Evolutionary conservation across 2,113 vertebrate species (phyloP), one percentile per base, ranked within the genome.

Genomic region (Alosa alosa): DNA sequence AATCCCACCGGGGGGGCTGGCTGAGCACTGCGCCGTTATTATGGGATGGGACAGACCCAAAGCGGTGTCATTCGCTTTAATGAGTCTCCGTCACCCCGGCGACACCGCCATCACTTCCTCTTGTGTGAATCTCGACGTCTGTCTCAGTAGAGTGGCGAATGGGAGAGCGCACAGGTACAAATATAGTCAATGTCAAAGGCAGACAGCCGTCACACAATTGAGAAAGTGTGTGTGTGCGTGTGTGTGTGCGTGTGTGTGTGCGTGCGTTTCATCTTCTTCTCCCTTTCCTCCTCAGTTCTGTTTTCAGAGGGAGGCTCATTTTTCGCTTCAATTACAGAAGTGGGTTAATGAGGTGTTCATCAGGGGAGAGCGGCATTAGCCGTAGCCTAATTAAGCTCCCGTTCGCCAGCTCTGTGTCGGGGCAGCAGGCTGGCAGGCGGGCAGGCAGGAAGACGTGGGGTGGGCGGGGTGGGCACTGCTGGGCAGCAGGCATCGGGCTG

Each of bases 331-430:
- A 94, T 95, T 95, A 94, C 94, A 94, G 92, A 94, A 94, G 90
- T 95, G 92, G 94, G 94, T 91, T 94, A 95, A 95, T 95, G 92
- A 90, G 91, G 90, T 83, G 68, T 83, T 90, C 91, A 90, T 90
- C 86, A 83, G 85, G 94, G 94, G 90, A 90, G 86, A 90, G 89
- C 91, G 90, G 92, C 91, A 93, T 89, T 89, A 91, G 88, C 50
- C 64, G 86, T 91, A 86, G 85, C 91, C 86, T 94, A 93, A 94
- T 94, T 93, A 93, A 94, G 88, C 94, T 93, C 93, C 92, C 91
- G 93, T 95, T 93, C 91, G 82, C 57, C 41, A 91, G 82, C 78
- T 36, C 52, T 15, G 39, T 60, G 55, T 31, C 60, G n/a, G 60
- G 6, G 60, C 11, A 8, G 60, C 60, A 60, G 55, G 22, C 47